phyloP scores from a whole-genome alignment of 2,888 invertebrate species.

The Rhyacophila evoluta region DNA sequence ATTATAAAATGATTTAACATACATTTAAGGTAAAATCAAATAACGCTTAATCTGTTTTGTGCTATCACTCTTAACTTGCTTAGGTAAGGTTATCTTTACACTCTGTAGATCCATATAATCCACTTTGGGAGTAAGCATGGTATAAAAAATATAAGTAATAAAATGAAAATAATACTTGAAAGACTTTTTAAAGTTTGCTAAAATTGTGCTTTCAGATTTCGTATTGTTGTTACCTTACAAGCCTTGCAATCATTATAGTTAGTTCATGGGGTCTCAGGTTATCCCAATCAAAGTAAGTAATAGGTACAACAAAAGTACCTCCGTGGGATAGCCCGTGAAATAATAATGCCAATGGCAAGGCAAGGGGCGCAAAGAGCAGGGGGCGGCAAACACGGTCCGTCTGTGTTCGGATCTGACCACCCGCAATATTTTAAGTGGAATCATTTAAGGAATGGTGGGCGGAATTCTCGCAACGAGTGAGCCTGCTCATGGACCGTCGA shows the following conservation, averaged over 20 bases:
- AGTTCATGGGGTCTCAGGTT: background rate
- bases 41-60: too few relatives aligned
- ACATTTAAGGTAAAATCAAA: too few relatives aligned
- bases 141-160: too few relatives aligned
- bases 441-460: constrained; percentile 48
- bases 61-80: too few relatives aligned
- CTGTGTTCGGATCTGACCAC: constrained; percentile 31
- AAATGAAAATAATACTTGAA: too few relatives aligned
- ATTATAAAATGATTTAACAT: too few relatives aligned
- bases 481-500: constrained; percentile 21
- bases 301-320: background rate
- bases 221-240: too few relatives aligned
- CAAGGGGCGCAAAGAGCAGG: constrained; percentile 23
- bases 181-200: too few relatives aligned
- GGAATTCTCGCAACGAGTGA: constrained; percentile 37
- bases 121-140: too few relatives aligned
- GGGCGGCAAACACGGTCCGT: constrained; percentile 27
- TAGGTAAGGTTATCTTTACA: too few relatives aligned
- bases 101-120: too few relatives aligned
- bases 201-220: too few relatives aligned
- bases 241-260: background rate
- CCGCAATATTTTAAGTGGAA: constrained; percentile 45
- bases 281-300: background rate
- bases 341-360: constrained; percentile 7
- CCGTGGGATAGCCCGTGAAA: constrained; percentile 8